Evolutionary conservation across 1,140 invertebrate species (phyloP).

Genomic region (Meloidogyne exigua): DNA sequence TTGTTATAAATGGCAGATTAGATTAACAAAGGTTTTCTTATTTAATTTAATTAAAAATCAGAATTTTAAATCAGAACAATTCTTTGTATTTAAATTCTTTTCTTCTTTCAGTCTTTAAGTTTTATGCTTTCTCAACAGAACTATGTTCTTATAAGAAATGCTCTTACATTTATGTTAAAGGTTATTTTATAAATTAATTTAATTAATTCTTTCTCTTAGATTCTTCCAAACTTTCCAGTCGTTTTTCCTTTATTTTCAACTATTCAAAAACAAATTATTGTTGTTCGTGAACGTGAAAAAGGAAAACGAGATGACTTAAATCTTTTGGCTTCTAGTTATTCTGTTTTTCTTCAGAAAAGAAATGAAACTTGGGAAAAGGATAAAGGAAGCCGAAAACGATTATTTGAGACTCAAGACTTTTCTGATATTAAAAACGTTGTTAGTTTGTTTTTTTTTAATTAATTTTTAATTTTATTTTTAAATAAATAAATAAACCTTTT

Average conservation of each 20-base stretch:
- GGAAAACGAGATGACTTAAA: constrained; percentile 37
- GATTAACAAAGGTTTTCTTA: constrained; percentile 13
- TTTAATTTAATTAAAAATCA: neutral
- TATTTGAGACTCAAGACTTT: constrained; percentile 36
- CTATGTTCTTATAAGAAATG: constrained; percentile 43
- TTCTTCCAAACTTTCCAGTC: constrained; percentile 37
- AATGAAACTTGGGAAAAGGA: neutral
- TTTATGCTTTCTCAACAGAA: constrained; percentile 26
- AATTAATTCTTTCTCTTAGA: constrained; percentile 32
- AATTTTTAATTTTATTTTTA: neutral
- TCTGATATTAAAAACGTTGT: constrained; percentile 8
- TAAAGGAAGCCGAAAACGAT: neutral
- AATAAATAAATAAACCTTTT: neutral
- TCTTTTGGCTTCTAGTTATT: constrained; percentile 35
- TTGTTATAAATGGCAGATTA: constrained; percentile 52
- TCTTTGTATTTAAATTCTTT: neutral
- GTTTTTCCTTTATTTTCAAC: neutral
- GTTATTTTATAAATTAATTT: too few relatives aligned
- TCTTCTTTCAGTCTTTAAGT: constrained; percentile 8
- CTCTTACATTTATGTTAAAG: constrained; percentile 45
- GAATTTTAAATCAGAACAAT: neutral
- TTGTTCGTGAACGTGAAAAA: constrained; percentile 39
- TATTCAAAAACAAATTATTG: constrained; percentile 34
- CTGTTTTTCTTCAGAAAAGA: constrained; percentile 35
- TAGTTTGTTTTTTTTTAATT: constrained; percentile 2